Evolutionary conservation across 1,140 invertebrate species (phyloP), one percentile per base, ranked within the genome.

Genomic region (Anastrepha ludens): DNA sequence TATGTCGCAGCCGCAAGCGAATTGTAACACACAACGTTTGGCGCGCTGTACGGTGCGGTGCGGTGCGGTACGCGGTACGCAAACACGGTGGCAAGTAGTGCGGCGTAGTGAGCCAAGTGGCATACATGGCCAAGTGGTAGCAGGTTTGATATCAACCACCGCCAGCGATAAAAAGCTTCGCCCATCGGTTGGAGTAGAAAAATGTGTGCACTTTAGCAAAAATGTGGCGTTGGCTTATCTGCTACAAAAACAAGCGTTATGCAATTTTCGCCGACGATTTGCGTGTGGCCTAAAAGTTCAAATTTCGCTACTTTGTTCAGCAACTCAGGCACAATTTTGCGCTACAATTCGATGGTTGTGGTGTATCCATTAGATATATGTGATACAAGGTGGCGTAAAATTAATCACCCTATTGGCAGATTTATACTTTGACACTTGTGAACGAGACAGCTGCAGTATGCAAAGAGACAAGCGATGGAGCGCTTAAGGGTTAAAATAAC

Each of bases 131-230:
- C 44, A n/a, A n/a, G 74, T 81, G 47, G n/a, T 29, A 81, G 74
- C 74, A 17, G 74, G 47, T 81, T 81, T 81, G 74, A 55, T 55
- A 81, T 81, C 47, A 20, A 41, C 74, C 47, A 41, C 74, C n/a
- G 41, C 17, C 6, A 55, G 74, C 74, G 2, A n/a, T 81, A 20
- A n/a, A 29, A 8, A 39, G 64, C n/a, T 62, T 15, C 29, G 64
- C 64, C 29, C 44, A 20, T 29, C 55, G 5, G 70, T 62, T 62
- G 9, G n/a, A 62, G n/a, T 62, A 62, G 47, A 50, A 11, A 55
- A 55, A 81, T 55, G n/a, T 81, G 5, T 20, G 74, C 74, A 55
- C 47, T 81, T 81, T 81, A 81, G n/a, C 74, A 9, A 58, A 55
- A 50, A 20, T 81, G 67, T 39, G 17, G 8, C 20, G 50, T 55